Base-by-base conservation (phyloP, 2,888 invertebrate species). In the Sycophila texana region DNA sequence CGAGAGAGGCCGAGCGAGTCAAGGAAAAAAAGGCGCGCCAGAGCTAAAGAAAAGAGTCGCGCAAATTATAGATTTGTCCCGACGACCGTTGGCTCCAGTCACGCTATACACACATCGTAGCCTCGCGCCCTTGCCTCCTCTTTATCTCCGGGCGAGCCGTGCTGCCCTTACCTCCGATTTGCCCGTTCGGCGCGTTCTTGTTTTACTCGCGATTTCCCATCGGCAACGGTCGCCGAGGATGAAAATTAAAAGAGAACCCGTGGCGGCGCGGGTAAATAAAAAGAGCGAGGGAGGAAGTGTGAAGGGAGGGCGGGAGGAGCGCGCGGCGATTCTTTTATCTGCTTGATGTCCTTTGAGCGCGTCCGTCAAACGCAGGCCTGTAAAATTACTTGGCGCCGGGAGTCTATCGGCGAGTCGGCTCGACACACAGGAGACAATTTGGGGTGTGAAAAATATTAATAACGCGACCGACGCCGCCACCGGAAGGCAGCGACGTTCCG, bases 401-500 rank as follows among this genome's bases (percentile, higher is more conserved):
- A 79, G 65, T 75, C 80, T 82, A 77, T 79, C 82, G 74, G 49
- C 72, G 83, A 78, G 81, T 82, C 77, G n/a, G 39, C 30, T 16
- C 77, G 57, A 74, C 80, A 77, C 84, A 85, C 55, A 82, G 86
- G 87, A 88, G 89, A 90, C 89, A 89, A 89, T 89, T 88, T 87
- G 83, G 85, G 85, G 86, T 86, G 88, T 86, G 87, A 89, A 89
- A 89, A 89, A 89, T 89, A 89, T 89, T 89, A 90, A 89, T 89
- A 89, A 89, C 86, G 77, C 68, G 65, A 78, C 65, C 81, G 49
- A 66, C 58, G 39, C 26, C 39, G 65, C 63, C 55, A 49, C 51
- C 10, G 39, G 39, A 39, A 39, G 39, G 39, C 68, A 55, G 39
- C 57, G 47, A 18, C 58, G 20, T 26, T 39, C 53, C 14, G 51